These are phyloP conservation scores for Emmelina monodactyla DNA, from an alignment of 2,888 invertebrate species.

Conservation along the genomic window DNA sequence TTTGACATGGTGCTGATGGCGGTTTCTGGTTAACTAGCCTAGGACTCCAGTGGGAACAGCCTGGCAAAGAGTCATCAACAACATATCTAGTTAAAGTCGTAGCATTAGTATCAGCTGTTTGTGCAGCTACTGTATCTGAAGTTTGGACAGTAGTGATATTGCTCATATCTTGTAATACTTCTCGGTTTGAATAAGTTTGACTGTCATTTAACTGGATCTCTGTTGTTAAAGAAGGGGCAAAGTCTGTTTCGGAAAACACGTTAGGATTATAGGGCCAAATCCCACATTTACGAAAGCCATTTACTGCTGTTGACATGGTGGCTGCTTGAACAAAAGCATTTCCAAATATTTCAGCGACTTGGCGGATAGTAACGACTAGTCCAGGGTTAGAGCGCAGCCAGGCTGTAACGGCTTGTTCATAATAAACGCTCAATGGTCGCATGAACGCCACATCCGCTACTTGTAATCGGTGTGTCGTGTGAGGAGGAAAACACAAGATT, in stretches of 20 bases:
- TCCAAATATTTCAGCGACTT: conserved; percentile 21
- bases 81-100: conserved; percentile 12
- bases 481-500: conserved; percentile 19
- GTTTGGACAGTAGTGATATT: conserved; percentile 15
- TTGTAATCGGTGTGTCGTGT: conserved; percentile 16
- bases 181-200: no score
- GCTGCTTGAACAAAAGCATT: conserved; percentile 21
- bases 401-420: conserved; percentile 11
- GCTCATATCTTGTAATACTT: conserved; percentile 16
- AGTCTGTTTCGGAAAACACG: conserved; percentile 19
- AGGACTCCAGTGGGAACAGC: no score
- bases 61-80: no score
- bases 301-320: conserved; percentile 18
- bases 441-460: conserved; percentile 18
- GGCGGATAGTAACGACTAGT: conserved; percentile 17
- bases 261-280: conserved; percentile 13
- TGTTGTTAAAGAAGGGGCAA: conserved; percentile 12
- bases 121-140: conserved; percentile 12
- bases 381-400: conserved; percentile 18
- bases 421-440: conserved; percentile 16
- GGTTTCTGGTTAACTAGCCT: no score
- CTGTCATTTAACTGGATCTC: no score
- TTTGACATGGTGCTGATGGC: no score
- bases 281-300: conserved; percentile 21
- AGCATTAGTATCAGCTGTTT: conserved; percentile 11